Conservation (phyloP, 2,797 vertebrate species). For the Pseudochirops cupreus region DNA sequence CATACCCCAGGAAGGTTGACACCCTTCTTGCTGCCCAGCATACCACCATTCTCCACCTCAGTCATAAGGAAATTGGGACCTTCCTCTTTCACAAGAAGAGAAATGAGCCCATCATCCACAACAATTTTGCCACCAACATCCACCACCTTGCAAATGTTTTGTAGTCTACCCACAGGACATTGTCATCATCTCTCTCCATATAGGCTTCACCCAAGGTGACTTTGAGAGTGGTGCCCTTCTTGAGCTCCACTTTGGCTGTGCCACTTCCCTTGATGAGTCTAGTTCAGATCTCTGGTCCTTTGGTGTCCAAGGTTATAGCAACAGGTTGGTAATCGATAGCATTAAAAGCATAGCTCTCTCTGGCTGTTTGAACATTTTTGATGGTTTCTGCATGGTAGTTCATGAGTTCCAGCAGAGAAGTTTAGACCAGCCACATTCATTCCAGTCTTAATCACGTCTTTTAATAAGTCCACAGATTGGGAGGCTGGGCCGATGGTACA, state of each 20-base stretch:
- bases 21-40: conserved; percentile 97
- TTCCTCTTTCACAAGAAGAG: conserved; percentile 93
- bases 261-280: conserved; percentile 98
- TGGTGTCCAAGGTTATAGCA: conserved; percentile 97
- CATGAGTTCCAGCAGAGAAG: conserved; percentile 98
- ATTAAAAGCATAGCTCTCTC: conserved; percentile 95
- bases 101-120: conserved; percentile 97
- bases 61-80: conserved; percentile 92
- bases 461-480: conserved; percentile 92
- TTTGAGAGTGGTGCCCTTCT: conserved; percentile 87
- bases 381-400: conserved; percentile 97
- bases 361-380: conserved; percentile 94
- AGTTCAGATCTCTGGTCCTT: conserved; percentile 98
- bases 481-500: conserved; percentile 91
- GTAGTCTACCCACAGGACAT: conserved; percentile 95
- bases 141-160: conserved; percentile 95
- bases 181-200: conserved; percentile 93
- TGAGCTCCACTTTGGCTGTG: conserved; percentile 95
- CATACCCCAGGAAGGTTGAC: conserved; percentile 96
- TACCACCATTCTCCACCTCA: conserved; percentile 94
- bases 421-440: conserved; percentile 99
- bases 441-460: conserved; percentile 98
- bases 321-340: conserved; percentile 94
- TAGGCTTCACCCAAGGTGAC: conserved; percentile 88
- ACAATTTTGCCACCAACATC: conserved; percentile 95